phyloP scores from a whole-genome alignment of 2,113 vertebrate species.

The Tenrec ecaudatus region DNA sequence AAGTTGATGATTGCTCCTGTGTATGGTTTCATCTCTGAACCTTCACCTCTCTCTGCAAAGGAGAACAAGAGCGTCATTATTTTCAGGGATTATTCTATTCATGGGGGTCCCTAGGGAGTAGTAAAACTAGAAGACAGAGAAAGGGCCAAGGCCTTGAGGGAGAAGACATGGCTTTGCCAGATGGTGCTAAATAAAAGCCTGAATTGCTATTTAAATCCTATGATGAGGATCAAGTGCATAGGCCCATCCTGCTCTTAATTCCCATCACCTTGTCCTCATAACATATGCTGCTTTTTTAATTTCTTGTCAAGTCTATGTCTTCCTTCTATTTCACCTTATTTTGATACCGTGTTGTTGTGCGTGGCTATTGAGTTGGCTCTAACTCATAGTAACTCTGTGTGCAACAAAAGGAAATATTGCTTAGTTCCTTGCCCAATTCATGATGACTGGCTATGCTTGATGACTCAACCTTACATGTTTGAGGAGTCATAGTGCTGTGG shows the following conservation, averaged over 20 bases:
- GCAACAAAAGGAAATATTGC: not conserved
- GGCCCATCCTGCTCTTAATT: not conserved
- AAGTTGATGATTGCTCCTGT: not conserved
- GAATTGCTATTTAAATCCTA: not conserved
- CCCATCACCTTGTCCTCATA: not conserved
- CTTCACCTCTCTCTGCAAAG: not conserved
- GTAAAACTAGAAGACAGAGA: slow-evolving; percentile 30
- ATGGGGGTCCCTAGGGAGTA: not conserved
- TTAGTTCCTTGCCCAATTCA: not conserved
- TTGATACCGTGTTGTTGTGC: not conserved
- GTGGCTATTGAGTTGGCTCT: not conserved
- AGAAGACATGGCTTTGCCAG: slow-evolving; percentile 51
- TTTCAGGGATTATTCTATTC: not conserved
- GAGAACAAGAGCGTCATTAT: not conserved
- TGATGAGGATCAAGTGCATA: not conserved
- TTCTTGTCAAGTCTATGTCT: not conserved
- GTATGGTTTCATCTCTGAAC: not conserved
- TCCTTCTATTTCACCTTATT: slow-evolving; percentile 31
- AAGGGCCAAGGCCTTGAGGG: not conserved
- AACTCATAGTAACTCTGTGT: not conserved
- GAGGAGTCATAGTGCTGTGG: not conserved
- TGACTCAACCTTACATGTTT: not conserved
- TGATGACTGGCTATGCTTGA: not conserved
- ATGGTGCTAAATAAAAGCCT: slow-evolving; percentile 60
- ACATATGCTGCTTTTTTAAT: not conserved